Conservation (phyloP, 2,113 vertebrate genomes). For the Thamnophis sirtalis region DNA sequence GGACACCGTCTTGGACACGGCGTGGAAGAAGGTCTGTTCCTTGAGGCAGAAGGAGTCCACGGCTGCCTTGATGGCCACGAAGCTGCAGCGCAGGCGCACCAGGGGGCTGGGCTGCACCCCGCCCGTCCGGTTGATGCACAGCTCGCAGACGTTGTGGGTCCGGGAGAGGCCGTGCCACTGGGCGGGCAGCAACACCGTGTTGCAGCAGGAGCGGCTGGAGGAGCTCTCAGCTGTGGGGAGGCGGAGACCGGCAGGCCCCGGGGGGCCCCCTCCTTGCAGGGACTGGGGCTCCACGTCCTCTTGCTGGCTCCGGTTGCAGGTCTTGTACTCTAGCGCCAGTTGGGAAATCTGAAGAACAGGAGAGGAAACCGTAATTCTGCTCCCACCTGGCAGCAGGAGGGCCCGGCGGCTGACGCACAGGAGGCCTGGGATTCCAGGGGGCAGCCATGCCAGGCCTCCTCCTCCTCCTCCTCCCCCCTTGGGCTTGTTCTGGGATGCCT, state of each 20-base stretch:
- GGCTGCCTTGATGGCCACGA: constrained; percentile 69
- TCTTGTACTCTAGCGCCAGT: constrained; percentile 87
- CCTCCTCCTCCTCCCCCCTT: not conserved
- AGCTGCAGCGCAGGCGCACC: constrained; percentile 66
- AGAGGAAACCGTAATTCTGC: not conserved
- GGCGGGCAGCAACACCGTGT: constrained; percentile 74
- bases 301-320: constrained; percentile 71
- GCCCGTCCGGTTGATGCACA: constrained; percentile 75
- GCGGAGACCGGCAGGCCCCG: constrained; percentile 32
- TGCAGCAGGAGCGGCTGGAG: constrained; percentile 75
- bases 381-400: not conserved
- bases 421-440: not conserved
- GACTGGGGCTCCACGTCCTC: constrained; percentile 51
- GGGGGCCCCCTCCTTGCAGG: constrained; percentile 34
- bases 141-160: constrained; percentile 80
- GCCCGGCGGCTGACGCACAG: rapidly evolving
- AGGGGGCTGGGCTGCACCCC: constrained; percentile 60
- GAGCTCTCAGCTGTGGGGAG: not conserved
- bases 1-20: constrained; percentile 58
- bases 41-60: constrained; percentile 80
- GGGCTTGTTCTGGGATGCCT: not conserved
- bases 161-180: constrained; percentile 68
- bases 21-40: constrained; percentile 69
- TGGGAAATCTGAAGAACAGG: constrained; percentile 76
- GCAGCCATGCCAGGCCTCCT: not conserved